These are phyloP conservation scores for Mellivora capensis DNA, from an alignment of 2,113 vertebrate genomes.

Conservation along the genomic window DNA sequence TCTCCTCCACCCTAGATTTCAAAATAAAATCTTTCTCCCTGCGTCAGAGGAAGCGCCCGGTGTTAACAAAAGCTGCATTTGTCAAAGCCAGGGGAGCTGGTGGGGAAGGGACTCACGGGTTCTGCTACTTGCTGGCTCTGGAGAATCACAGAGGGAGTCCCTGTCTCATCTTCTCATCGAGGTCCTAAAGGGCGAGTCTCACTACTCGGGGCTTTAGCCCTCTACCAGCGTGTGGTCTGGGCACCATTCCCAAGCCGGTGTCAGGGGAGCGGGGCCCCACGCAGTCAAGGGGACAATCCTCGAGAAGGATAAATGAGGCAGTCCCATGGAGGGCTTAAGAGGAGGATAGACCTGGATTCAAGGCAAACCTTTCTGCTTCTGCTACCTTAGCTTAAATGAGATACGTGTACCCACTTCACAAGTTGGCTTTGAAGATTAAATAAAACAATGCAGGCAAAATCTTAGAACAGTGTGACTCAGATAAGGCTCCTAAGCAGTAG, in stretches of 20 bases:
- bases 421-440: background rate
- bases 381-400: background rate
- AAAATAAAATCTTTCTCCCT: accelerated
- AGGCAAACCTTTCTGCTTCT: background rate
- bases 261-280: background rate
- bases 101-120: background rate
- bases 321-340: accelerated
- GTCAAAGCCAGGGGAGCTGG: background rate
- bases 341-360: background rate
- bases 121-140: background rate
- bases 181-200: background rate
- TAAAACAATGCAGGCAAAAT: background rate
- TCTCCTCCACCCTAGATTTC: conserved; percentile 21
- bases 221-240: background rate
- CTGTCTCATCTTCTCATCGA: accelerated
- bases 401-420: background rate
- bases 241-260: background rate
- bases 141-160: accelerated
- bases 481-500: background rate
- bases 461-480: background rate
- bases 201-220: accelerated
- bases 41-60: background rate
- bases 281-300: accelerated
- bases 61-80: background rate
- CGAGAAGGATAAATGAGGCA: accelerated